Evolutionary conservation across 2,113 vertebrate species (phyloP).

Genomic region (Tichodroma muraria): DNA sequence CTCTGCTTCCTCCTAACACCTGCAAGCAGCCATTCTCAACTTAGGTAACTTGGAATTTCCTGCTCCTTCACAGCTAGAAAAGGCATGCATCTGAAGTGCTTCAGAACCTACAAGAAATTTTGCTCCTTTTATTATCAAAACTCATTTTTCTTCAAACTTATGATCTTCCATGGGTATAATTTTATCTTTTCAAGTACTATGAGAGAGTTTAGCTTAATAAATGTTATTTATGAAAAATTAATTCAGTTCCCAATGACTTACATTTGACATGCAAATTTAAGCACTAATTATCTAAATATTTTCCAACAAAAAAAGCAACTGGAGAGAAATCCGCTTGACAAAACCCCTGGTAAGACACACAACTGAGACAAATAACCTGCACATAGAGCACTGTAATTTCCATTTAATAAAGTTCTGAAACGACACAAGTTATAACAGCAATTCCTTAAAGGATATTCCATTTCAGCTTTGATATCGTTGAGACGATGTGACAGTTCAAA

Average conservation of each 20-base stretch:
- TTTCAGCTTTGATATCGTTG: conserved; percentile 91
- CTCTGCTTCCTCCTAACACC: background rate
- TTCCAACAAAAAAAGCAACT: background rate
- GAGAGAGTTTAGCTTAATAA: background rate
- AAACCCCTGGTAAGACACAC: background rate
- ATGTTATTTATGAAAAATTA: background rate
- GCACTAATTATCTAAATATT: background rate
- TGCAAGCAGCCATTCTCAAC: background rate
- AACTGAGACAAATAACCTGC: background rate
- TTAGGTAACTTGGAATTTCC: fast-evolving
- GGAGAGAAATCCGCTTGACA: background rate
- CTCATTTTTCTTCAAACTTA: background rate
- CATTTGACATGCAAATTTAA: background rate
- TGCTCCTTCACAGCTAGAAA: background rate
- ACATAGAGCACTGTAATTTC: background rate
- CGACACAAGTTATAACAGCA: background rate
- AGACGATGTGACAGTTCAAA: conserved; percentile 94
- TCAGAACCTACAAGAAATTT: background rate
- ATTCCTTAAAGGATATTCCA: conserved; percentile 97
- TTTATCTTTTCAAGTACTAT: background rate
- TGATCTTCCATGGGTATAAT: background rate
- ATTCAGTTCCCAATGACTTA: background rate
- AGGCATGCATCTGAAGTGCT: background rate
- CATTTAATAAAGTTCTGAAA: background rate
- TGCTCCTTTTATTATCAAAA: background rate